Conservation (phyloP, 1,140 invertebrate species). For the Zaprionus inermis region DNA sequence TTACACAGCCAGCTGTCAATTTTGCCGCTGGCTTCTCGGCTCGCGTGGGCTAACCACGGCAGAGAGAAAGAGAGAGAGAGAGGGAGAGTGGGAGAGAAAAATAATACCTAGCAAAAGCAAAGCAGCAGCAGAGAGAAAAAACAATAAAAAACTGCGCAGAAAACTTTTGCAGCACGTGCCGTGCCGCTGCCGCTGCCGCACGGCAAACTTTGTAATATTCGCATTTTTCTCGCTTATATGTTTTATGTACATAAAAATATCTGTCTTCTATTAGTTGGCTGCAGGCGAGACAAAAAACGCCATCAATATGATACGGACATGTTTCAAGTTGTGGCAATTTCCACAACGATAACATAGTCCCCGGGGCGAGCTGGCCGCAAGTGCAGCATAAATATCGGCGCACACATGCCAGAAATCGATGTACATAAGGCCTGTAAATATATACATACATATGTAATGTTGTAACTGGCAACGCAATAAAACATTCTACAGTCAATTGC, state of each 20-base stretch:
- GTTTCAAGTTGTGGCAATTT: slow-evolving; percentile 47
- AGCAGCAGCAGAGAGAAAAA: neutral
- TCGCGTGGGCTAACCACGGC: neutral
- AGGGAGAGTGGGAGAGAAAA: neutral
- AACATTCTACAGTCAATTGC: neutral
- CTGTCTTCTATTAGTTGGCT: slow-evolving; percentile 22
- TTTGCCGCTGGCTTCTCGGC: slow-evolving; percentile 44
- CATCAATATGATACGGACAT: slow-evolving; percentile 44
- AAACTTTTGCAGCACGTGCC: slow-evolving; percentile 43
- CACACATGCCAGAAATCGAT: neutral
- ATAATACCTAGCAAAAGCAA: neutral
- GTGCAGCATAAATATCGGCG: slow-evolving; percentile 24
- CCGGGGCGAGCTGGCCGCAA: slow-evolving; percentile 10
- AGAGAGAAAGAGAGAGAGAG: no score
- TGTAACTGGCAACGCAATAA: neutral
- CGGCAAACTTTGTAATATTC: slow-evolving; percentile 31
- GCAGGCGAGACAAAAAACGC: slow-evolving; percentile 31
- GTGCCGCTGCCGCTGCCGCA: no score
- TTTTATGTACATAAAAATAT: slow-evolving; percentile 5
- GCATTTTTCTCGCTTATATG: slow-evolving; percentile 10
- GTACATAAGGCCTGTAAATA: neutral
- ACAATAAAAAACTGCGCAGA: slow-evolving; percentile 13
- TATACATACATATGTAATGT: no score
- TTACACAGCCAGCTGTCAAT: slow-evolving; percentile 66
- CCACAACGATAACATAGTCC: slow-evolving; percentile 15